A percentile compares a stretch with the other conserved stretches of the same genome.
phyloP scores from a whole-genome alignment of 2,797 vertebrate species.

The Crypturellus tataupa region DNA sequence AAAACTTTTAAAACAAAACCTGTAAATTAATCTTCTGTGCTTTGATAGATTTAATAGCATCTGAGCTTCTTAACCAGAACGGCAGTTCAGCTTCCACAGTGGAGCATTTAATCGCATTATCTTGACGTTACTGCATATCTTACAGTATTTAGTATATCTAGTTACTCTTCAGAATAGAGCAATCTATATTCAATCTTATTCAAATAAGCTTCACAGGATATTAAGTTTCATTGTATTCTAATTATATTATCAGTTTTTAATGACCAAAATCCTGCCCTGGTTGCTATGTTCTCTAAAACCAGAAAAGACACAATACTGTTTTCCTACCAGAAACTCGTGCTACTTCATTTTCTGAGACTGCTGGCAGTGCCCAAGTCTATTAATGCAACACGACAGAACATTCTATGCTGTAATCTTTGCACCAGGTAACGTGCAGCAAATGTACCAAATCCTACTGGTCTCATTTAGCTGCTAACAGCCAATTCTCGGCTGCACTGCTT shows the following conservation, averaged over 20 bases:
- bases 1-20: not conserved
- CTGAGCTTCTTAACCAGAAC: not conserved
- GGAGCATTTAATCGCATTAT: not conserved
- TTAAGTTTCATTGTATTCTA: not conserved
- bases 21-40: not conserved
- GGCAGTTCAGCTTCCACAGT: not conserved
- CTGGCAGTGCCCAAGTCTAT: not conserved
- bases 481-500: conserved; percentile 21
- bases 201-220: not conserved
- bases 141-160: not conserved
- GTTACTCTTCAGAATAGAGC: not conserved
- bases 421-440: not conserved
- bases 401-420: not conserved
- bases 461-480: conserved; percentile 39
- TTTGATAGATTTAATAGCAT: not conserved
- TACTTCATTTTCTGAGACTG: not conserved
- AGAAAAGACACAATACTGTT: not conserved
- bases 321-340: not conserved
- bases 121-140: not conserved
- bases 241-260: not conserved
- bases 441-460: conserved; percentile 3
- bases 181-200: not conserved
- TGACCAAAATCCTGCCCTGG: not conserved
- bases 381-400: not conserved
- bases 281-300: not conserved